Base-by-base conservation (phyloP, 2,113 vertebrate genomes). In the Psammodynastes pulverulentus region DNA sequence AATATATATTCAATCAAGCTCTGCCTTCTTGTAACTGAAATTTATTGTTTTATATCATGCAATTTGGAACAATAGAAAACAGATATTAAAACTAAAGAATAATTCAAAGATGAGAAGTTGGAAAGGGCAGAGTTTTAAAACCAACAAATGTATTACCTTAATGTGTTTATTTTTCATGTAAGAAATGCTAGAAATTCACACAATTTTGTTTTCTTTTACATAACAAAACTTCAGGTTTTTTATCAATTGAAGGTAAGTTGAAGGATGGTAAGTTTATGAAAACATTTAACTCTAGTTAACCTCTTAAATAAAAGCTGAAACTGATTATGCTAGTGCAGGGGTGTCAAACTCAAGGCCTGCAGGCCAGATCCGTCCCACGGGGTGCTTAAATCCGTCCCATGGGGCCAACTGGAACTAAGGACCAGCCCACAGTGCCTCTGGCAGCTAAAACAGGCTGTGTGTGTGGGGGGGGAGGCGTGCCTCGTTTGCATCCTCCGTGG, bases 381-480 rank as follows among this genome's bases (percentile, higher is more conserved):
- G 1, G 48, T 49, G 48, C 10, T 49, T 49, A 49, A 49, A 49
- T 49, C 48, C 48, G 12, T 9, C 48, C 48, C 0, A 0, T 1
- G 2, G 48, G 48, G 9, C 48, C 12, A 2, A 10, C 48, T 49
- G 48, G 48, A 49, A 49, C 10, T 49, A 49, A 49, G 48, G 48
- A 49, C 2, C 12, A 10, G 48, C 48, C 48, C 48, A 49, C 10
- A 2, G 48, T 49, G 48, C 10, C 10, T 49, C 48, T 49, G 48
- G 48, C 2, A 49, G 48, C 12, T 49, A 49, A 49, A 49, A 49
- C 12, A 10, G 48, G 48, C 48, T 49, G 48, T 10, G 10, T 49
- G 9, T 0, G n/a, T n/a, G n/a, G n/a, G n/a, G n/a, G 0, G 48
- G 48, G 48, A 2, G 10, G 1, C 48, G 10, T 9, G 10, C 48